These are phyloP conservation scores for Lysiphlebus fabarum DNA, from an alignment of 1,140 invertebrate genomes.

Conservation along the genomic window DNA sequence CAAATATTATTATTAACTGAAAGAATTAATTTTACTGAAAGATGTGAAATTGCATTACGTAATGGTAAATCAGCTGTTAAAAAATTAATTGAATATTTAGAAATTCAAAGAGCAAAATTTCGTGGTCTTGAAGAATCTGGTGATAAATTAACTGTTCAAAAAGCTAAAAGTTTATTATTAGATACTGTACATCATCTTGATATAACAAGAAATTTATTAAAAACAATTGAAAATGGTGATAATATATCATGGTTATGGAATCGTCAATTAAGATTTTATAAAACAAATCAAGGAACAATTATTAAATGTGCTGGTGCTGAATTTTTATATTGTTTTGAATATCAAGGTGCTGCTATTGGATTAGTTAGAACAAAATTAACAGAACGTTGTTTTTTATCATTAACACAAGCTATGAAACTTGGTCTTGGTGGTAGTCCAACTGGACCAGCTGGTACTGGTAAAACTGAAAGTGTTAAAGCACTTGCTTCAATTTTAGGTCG, in stretches of 20 bases:
- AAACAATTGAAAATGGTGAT: slow-evolving; percentile 38
- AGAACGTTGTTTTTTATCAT: slow-evolving; percentile 92
- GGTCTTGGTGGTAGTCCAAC: slow-evolving; percentile 98
- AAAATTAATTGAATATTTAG: slow-evolving; percentile 46
- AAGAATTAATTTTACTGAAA: slow-evolving; percentile 48
- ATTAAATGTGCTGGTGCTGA: slow-evolving; percentile 82
- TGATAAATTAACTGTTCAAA: slow-evolving; percentile 55
- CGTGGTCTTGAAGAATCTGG: slow-evolving; percentile 45
- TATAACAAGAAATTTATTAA: slow-evolving; percentile 75
- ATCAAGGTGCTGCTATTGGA: slow-evolving; percentile 83
- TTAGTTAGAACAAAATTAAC: slow-evolving; percentile 91
- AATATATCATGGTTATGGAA: slow-evolving; percentile 81
- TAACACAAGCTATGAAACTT: slow-evolving; percentile 93
- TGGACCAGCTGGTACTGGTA: slow-evolving; percentile 96
- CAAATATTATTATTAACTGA: slow-evolving; percentile 48
- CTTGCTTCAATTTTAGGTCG: slow-evolving; percentile 84
- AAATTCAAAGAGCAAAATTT: slow-evolving; percentile 43
- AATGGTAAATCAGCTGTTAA: slow-evolving; percentile 36
- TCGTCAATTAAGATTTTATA: slow-evolving; percentile 77
- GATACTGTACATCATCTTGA: slow-evolving; percentile 90
- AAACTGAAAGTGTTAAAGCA: slow-evolving; percentile 97
- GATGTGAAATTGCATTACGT: slow-evolving; percentile 44
- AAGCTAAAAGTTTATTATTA: slow-evolving; percentile 72
- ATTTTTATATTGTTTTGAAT: slow-evolving; percentile 96
- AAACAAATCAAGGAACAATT: slow-evolving; percentile 56